Conservation (phyloP, 2,113 vertebrate genomes). For the Columbina picui region DNA sequence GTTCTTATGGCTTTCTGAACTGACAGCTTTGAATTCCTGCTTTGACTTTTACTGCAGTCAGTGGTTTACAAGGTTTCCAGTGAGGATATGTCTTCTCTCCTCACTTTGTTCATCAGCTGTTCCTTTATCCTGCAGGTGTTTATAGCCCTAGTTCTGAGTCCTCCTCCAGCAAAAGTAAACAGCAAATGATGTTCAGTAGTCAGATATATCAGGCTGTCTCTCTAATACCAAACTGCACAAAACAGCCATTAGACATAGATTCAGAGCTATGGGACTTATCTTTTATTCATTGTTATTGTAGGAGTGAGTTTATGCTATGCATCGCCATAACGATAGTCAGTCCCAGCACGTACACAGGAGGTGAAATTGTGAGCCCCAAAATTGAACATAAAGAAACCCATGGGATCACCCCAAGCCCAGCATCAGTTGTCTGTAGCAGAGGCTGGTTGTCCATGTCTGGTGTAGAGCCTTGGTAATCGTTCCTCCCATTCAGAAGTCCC, state of each 20-base stretch:
- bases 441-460: background rate
- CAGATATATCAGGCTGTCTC: background rate
- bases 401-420: background rate
- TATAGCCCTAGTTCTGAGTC: background rate
- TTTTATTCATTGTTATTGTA: background rate
- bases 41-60: background rate
- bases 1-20: background rate
- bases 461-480: fast-evolving
- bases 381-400: background rate
- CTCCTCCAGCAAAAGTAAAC: background rate
- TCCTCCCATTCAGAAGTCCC: background rate
- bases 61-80: background rate
- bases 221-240: background rate
- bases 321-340: background rate
- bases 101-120: background rate
- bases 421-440: background rate
- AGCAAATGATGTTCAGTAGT: background rate
- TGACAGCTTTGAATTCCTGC: conserved; percentile 8
- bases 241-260: background rate
- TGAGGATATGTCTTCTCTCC: background rate
- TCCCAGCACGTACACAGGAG: background rate
- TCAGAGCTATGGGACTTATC: background rate
- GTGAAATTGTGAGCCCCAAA: background rate
- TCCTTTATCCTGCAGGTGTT: background rate
- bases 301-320: background rate